A percentile compares a stretch with the other conserved stretches of the same genome.
These are phyloP conservation scores for Parnassius smintheus DNA, from an alignment of 2,888 invertebrate species.

Conservation along the genomic window DNA sequence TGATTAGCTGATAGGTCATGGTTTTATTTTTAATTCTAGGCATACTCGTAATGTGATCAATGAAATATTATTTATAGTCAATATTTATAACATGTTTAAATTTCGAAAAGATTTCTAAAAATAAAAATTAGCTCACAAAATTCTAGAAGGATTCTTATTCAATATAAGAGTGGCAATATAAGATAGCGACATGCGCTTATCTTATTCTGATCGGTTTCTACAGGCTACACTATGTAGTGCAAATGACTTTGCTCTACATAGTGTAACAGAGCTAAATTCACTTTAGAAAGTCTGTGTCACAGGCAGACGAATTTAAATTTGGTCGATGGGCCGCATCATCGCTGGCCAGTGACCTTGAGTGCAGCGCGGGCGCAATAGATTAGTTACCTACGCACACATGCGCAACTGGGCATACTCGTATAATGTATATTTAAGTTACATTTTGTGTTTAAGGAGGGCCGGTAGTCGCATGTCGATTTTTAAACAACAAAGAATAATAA, in stretches of 20 bases:
- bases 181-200: no score
- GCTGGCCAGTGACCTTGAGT: constrained; percentile 73
- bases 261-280: constrained; percentile 28
- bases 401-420: constrained; percentile 12
- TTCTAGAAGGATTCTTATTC: no score
- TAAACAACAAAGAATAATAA: background rate
- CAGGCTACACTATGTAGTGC: no score
- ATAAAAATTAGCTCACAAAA: no score
- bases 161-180: no score
- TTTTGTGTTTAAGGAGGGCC: constrained; percentile 40
- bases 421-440: constrained; percentile 27
- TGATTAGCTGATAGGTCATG: no score
- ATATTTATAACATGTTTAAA: no score
- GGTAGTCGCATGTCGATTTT: constrained; percentile 33
- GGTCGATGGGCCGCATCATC: constrained; percentile 56
- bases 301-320: constrained; percentile 59
- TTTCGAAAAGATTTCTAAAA: no score
- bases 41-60: no score
- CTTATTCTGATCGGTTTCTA: no score
- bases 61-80: no score
- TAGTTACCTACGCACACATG: constrained; percentile 50
- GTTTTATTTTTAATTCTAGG: no score
- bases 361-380: constrained; percentile 63
- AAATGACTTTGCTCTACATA: background rate
- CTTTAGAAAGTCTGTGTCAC: constrained; percentile 41